Conservation (phyloP, 2,797 vertebrate genomes). For the Falco rusticolus region DNA sequence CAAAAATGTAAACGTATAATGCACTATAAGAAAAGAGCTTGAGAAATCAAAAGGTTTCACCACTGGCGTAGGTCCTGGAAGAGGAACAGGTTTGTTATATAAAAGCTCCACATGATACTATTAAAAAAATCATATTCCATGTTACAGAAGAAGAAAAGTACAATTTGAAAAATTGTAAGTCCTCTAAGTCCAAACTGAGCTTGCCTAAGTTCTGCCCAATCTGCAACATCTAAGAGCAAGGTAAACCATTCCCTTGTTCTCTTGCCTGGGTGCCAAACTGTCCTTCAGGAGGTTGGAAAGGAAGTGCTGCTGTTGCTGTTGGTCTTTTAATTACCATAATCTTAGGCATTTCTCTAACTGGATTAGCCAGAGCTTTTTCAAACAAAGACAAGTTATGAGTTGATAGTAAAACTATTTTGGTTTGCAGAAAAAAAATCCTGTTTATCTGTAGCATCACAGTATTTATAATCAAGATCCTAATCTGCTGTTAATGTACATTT, state of each 20-base stretch:
- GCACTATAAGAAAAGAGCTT: not conserved
- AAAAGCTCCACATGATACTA: not conserved
- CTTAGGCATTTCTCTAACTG: not conserved
- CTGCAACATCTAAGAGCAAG: not conserved
- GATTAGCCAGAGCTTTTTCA: not conserved
- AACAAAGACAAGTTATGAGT: not conserved
- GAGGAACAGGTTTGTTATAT: not conserved
- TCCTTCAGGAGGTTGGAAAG: not conserved
- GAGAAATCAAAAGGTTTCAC: not conserved
- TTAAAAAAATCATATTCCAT: not conserved
- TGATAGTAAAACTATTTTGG: not conserved
- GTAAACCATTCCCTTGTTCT: not conserved
- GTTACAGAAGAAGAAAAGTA: not conserved
- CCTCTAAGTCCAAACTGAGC: not conserved
- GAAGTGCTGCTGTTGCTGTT: not conserved
- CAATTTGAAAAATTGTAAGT: not conserved
- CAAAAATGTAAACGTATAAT: not conserved
- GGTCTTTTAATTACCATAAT: not conserved
- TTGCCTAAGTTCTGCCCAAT: not conserved
- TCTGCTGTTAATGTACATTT: not conserved
- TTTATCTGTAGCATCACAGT: not conserved
- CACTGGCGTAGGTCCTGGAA: not conserved
- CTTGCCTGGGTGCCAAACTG: not conserved
- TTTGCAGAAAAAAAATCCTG: not conserved
- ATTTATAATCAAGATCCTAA: not conserved